Evolutionary conservation across 2,113 vertebrate genomes (phyloP).

Genomic region (Syngnathus floridae): DNA sequence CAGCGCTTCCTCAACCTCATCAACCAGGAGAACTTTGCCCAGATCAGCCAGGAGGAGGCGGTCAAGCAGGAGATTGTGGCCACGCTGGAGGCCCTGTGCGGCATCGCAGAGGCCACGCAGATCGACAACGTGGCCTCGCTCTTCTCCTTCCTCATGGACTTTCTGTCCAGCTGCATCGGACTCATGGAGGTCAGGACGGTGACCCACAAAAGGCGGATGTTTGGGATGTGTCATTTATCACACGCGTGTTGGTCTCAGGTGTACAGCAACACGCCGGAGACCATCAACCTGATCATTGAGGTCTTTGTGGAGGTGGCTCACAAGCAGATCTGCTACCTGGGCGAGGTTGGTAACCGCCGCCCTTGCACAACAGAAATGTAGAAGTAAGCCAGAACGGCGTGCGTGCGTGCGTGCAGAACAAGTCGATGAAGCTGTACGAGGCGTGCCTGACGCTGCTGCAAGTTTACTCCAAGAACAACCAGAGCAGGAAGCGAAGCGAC

Average conservation of each 20-base stretch:
- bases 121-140: conserved; percentile 95
- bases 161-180: conserved; percentile 95
- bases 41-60: conserved; percentile 92
- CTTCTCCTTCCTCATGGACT: conserved; percentile 98
- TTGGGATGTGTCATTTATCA: neutral
- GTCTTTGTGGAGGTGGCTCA: conserved; percentile 99
- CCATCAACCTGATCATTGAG: conserved; percentile 98
- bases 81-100: conserved; percentile 91
- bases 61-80: conserved; percentile 93
- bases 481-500: conserved; percentile 85
- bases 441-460: conserved; percentile 94
- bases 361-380: neutral
- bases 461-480: conserved; percentile 96
- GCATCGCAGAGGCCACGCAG: conserved; percentile 96
- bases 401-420: conserved; percentile 70
- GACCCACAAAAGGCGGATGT: no score
- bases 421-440: conserved; percentile 97
- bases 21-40: conserved; percentile 96
- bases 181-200: conserved; percentile 80
- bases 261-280: conserved; percentile 96
- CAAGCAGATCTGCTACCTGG: conserved; percentile 98
- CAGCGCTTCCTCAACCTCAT: conserved; percentile 95
- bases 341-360: conserved; percentile 77
- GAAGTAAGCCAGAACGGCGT: neutral
- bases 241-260: conserved; percentile 56